Base-by-base conservation (phyloP, 2,888 invertebrate species). In the Melinaea menophilus region DNA sequence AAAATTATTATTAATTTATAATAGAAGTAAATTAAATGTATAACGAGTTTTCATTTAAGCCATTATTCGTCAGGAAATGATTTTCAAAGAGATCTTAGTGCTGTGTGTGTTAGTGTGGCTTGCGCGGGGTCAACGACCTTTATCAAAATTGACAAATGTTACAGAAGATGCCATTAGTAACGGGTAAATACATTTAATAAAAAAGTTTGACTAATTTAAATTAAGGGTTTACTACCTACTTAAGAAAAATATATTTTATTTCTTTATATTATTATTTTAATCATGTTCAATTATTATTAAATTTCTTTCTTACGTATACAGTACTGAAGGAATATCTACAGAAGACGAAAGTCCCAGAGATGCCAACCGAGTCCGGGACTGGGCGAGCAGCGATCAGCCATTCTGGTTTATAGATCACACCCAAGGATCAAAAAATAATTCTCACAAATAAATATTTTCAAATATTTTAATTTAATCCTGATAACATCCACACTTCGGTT, bases 321-420 rank as follows among this genome's bases (percentile, higher is more conserved):
- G 11, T 33, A 56, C 61, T 12, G 60, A 68, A 9, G 33, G 34
- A 22, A 55, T 94, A 37, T 95, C 95, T 0, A 77, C 93, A 2
- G 94, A 95, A 81, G 95, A 94, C 0, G 86, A 91, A 46, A 94
- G 94, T 1, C 94, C 95, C 73, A 78, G 79, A 56, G 90, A 92
- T 2, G 85, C 95, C 0, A 91, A 94, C 55, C 83, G 93, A n/a
- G 84, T 95, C 37, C 93, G 92, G 75, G 88, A 91, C 46, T 91
- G 94, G 80, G 95, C 95, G 0, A 78, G 91, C 59, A 94, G 95
- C 68, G 86, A 94, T 54, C 92, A 93, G 68, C 95, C 95, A 0
- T 95, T 94, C 81, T 95, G 95, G 95, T 92, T 92, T 65, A 77
- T 95, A 59, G 95, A 95, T 78, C 93, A 93, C 71, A 92, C 92